phyloP scores from a whole-genome alignment of 2,888 invertebrate species.

The Aphidoletes aphidimyza region DNA sequence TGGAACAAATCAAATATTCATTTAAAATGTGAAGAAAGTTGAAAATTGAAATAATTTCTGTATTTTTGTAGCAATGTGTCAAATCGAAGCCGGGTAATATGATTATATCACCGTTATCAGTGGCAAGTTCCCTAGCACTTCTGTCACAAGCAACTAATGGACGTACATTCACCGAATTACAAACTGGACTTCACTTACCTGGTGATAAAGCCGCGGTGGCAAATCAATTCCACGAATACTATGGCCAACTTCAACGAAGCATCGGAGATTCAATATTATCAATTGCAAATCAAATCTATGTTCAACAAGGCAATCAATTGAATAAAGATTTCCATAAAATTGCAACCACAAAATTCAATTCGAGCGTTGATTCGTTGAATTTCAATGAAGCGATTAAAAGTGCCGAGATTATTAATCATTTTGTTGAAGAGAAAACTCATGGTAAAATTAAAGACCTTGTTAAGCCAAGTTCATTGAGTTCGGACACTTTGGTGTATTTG shows the following conservation, averaged over 20 bases:
- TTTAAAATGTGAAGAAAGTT: too few relatives aligned
- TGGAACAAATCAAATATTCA: too few relatives aligned
- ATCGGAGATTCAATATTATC: conserved; percentile 63
- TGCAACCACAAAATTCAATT: too few relatives aligned
- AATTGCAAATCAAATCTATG: conserved; percentile 78
- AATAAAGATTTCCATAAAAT: conserved; percentile 68
- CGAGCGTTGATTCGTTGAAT: too few relatives aligned
- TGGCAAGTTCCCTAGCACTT: conserved; percentile 78
- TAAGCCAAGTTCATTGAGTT: conserved; percentile 67
- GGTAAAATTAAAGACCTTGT: conserved; percentile 80
- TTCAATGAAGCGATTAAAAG: conserved; percentile 70
- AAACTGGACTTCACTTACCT: not conserved
- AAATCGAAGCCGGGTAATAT: conserved; percentile 70
- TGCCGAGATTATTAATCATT: conserved; percentile 75
- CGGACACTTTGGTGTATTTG: conserved; percentile 72
- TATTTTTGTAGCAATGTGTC: not conserved
- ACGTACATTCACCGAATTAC: not conserved
- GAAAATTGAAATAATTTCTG: not conserved
- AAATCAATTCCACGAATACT: not conserved
- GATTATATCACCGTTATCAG: conserved; percentile 78
- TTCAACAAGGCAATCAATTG: conserved; percentile 69
- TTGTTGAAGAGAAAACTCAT: conserved; percentile 79
- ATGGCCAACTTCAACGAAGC: conserved; percentile 57
- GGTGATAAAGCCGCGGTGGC: not conserved
- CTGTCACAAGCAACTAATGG: conserved; percentile 78